Evolutionary conservation across 2,797 vertebrate genomes (phyloP).

Genomic region (Threskiornis aethiopicus): DNA sequence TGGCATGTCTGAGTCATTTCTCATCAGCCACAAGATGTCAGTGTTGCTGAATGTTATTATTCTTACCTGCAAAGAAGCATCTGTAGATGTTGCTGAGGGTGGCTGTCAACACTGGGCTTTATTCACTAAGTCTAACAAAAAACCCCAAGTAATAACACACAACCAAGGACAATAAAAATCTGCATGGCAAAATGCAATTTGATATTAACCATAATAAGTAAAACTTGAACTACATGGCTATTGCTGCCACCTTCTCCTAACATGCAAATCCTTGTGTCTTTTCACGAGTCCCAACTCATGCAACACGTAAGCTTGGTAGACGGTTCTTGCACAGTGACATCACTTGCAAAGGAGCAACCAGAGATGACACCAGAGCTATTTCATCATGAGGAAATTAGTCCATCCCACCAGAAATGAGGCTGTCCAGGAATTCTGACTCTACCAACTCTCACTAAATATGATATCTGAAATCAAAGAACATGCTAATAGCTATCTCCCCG

Average conservation of each 20-base stretch:
- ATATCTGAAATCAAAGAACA: neutral
- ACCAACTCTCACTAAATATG: neutral
- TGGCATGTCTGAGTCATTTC: neutral
- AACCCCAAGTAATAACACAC: neutral
- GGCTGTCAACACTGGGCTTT: neutral
- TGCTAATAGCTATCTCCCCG: neutral
- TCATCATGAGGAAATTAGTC: neutral
- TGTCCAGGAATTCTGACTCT: neutral
- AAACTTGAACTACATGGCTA: neutral
- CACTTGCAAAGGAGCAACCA: neutral
- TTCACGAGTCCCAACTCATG: neutral
- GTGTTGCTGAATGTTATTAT: slow-evolving; percentile 55
- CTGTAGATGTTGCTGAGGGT: neutral
- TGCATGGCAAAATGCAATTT: neutral
- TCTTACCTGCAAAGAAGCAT: neutral
- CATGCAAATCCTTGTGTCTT: neutral
- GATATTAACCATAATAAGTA: neutral
- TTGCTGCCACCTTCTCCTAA: neutral
- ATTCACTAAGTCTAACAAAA: neutral
- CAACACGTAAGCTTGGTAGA: neutral
- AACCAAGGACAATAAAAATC: neutral
- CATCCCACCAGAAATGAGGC: neutral
- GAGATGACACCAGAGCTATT: neutral
- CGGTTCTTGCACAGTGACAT: neutral
- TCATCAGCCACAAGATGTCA: slow-evolving; percentile 67